Base-by-base conservation (phyloP, 2,888 invertebrate species). In the Flexamia atlantica region DNA sequence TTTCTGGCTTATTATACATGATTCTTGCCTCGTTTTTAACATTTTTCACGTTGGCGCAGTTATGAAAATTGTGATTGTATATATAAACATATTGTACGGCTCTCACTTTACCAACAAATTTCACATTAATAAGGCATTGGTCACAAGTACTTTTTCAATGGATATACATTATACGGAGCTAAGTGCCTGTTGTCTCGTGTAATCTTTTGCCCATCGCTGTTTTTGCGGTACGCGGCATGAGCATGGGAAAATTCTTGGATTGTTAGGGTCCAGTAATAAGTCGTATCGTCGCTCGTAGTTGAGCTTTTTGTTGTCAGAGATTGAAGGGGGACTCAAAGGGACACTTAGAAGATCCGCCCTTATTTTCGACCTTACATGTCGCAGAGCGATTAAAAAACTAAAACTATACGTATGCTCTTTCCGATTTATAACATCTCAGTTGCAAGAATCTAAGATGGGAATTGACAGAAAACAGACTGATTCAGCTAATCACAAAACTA, bases 1-100 rank as follows among this genome's bases (percentile, higher is more conserved):
- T 85, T 25, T 84, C 83, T 7, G 89, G 86, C 87, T 90, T 89
- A 85, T 90, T 88, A 57, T 76, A 60, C 4, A 46, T 79, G 12
- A 30, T 30, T 70, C 25, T 25, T 12, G 25, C 40, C 17, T 79
- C 36, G 30, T 25, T 53, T n/a, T 82, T 64, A 53, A 70, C 76
- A 14, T 85, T 53, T 32, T 40, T 36, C 2, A 87, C 83, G 23
- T 86, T 86, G n/a, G 81, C 84, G 60, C 86, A 83, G 70, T 88
- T 88, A 60, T 87, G 86, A 9, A 87, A 87, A 68, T 87, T 87
- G 9, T 79, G 20, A 2, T 85, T 36, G 60, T 87, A 87, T 82
- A 87, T 87, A 46, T 86, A 83, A n/a, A 87, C 57, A 84, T 87
- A 87, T 84, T 87, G 87, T 0, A 87, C 76, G 0, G 85, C 60